Evolutionary conservation across 2,113 vertebrate genomes (phyloP), one percentile per base, ranked within the genome.

Genomic region (Onychostoma macrolepis): DNA sequence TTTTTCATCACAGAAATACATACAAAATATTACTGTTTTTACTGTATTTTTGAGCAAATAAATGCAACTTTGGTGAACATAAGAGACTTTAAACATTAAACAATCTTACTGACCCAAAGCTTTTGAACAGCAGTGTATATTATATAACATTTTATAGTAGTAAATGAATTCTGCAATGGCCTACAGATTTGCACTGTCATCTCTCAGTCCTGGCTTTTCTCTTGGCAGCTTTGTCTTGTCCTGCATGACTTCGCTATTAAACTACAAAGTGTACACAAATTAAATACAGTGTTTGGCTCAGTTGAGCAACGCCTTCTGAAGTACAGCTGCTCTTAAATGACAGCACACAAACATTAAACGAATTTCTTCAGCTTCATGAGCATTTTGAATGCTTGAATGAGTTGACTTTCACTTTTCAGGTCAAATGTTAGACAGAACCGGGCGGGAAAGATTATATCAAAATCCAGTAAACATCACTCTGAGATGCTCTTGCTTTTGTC

Each of bases 191-290:
- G 72, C 72, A 15, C 2, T 26, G 72, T 75, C 24, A 75, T 45
- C 12, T 8, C 12, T 43, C 26, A 75, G 83, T 43, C 2, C 33
- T 76, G 9, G 9, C 56, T 80, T 63, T 48, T 21, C 41, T 78
- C 36, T 36, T 13, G 56, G 30, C 56, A 50, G 74, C 43, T 48
- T 28, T 15, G 45, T 56, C 13, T 69, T 4, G 2, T 33, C 33
- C 36, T 33, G 53, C 5, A 63, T 84, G 50, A 74, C 56, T 84
- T 61, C 69, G 30, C 67, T 61, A 17, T 78, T 80, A 74, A 83
- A 41, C 61, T 72, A 26, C 58, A 58, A 30, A 75, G n/a, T 63
- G 5, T 38, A 6, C 5, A 36, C 19, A 80, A 36, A 80, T 58
- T 8, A 80, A 80, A 58, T 36, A 15, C 30, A 80, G 53, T 2